Evolutionary conservation across 2,113 vertebrate species (phyloP).

Genomic region (Apodemus sylvaticus): DNA sequence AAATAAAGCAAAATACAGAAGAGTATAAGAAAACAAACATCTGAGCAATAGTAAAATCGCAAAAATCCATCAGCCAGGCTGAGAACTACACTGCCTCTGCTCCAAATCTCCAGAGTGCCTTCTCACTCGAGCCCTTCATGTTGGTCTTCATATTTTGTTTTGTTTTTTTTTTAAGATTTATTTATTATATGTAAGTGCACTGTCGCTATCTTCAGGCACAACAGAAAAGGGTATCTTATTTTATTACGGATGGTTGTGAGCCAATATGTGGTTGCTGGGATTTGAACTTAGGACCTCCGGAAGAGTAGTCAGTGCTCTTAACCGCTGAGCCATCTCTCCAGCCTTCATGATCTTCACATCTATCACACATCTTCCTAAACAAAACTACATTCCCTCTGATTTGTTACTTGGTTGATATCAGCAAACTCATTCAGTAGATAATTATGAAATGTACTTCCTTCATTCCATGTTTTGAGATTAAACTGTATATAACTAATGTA

Average conservation of each 20-base stretch:
- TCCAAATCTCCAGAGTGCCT: background rate
- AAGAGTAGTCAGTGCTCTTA: too few species aligned
- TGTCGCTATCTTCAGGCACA: too few species aligned
- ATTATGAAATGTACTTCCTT: background rate
- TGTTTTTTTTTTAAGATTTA: too few species aligned
- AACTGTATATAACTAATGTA: background rate
- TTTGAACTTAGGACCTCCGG: too few species aligned
- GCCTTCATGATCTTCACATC: too few species aligned
- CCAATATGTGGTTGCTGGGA: too few species aligned
- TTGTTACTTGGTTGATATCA: background rate
- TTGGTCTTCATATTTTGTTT: background rate
- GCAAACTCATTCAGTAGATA: background rate
- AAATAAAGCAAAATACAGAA: background rate
- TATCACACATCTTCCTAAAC: background rate
- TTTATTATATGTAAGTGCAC: too few species aligned
- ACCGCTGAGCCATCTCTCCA: too few species aligned
- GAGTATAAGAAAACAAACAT: background rate
- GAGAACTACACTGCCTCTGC: too few species aligned
- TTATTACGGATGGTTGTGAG: too few species aligned
- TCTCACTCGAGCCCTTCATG: background rate
- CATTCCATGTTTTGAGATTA: slow-evolving; percentile 11
- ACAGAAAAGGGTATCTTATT: too few species aligned
- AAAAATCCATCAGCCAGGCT: background rate
- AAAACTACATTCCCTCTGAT: background rate
- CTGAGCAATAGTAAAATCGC: background rate